phyloP scores from a whole-genome alignment of 1,140 invertebrate genomes.

The Drosophila setifemur region DNA sequence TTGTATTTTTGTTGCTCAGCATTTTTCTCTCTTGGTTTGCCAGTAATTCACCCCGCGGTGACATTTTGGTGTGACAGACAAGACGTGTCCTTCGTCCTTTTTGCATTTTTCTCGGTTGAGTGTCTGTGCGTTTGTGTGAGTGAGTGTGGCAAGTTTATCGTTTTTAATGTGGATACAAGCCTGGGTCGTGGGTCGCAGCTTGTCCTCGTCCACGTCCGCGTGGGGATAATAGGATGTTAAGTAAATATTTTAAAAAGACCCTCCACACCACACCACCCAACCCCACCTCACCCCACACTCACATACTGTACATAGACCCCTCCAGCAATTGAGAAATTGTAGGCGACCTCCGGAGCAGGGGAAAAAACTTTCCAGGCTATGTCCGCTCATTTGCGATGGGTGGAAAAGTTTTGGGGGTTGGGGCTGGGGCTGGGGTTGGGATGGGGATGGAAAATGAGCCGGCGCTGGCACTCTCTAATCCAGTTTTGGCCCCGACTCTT shows the following conservation, averaged over 20 bases:
- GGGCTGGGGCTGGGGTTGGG: background rate
- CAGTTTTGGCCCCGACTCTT: constrained; percentile 62
- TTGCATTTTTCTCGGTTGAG: constrained; percentile 39
- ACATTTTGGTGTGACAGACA: constrained; percentile 81
- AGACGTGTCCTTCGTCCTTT: constrained; percentile 81
- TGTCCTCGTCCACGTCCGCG: constrained; percentile 50
- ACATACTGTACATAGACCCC: background rate
- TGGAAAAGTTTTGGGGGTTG: constrained; percentile 8
- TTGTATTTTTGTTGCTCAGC: constrained; percentile 36
- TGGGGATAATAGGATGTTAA: constrained; percentile 78
- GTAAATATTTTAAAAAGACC: constrained; percentile 77
- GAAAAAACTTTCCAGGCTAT: constrained; percentile 46
- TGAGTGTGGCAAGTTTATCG: constrained; percentile 71
- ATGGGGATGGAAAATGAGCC: constrained; percentile 37
- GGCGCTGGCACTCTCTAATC: constrained; percentile 71
- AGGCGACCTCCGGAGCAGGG: constrained; percentile 37
- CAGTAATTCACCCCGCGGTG: constrained; percentile 80
- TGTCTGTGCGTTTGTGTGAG: constrained; percentile 9
- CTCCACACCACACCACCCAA: background rate
- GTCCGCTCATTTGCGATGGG: constrained; percentile 54
- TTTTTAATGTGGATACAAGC: constrained; percentile 78
- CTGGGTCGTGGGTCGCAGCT: constrained; percentile 49
- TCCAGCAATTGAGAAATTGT: constrained; percentile 42
- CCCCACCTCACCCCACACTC: background rate
- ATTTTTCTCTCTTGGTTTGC: constrained; percentile 57